These are phyloP conservation scores for Phania funesta DNA, from an alignment of 2,888 invertebrate species.

Conservation along the genomic window DNA sequence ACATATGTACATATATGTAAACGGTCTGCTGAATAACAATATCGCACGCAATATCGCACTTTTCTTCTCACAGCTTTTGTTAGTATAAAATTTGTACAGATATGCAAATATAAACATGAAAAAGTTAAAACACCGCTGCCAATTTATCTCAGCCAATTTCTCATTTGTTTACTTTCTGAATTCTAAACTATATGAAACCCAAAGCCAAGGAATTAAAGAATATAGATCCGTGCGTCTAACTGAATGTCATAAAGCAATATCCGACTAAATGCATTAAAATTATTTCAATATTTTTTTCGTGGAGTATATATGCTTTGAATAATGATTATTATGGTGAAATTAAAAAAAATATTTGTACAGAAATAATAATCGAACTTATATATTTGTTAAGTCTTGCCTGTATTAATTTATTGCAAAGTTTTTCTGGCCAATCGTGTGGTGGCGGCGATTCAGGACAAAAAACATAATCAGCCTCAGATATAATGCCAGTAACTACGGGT, in stretches of 20 bases:
- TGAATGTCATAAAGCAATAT: conserved; percentile 34
- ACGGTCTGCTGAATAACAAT: not conserved
- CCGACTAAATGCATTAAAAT: conserved; percentile 13
- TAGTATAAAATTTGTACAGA: not conserved
- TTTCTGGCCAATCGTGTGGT: conserved; percentile 94
- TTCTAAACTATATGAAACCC: conserved; percentile 35
- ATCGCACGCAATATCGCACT: not conserved
- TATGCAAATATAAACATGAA: conserved; percentile 2
- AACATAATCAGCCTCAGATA: conserved; percentile 99
- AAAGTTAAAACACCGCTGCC: not conserved
- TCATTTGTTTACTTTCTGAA: conserved; percentile 8
- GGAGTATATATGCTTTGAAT: conserved; percentile 54
- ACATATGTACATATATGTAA: not conserved
- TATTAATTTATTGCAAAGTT: conserved; percentile 95
- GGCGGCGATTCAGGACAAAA: conserved; percentile 99
- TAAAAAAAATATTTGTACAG: conserved; percentile 49
- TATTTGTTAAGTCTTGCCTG: conserved; percentile 85
- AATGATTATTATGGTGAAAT: conserved; percentile 39
- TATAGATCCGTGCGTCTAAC: not conserved
- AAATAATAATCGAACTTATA: conserved; percentile 43
- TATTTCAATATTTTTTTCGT: conserved; percentile 3
- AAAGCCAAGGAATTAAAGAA: conserved; percentile 20
- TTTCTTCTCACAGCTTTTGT: not conserved
- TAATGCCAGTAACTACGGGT: conserved; percentile 96
- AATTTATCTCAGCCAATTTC: conserved; percentile 17